Conservation (phyloP, 2,113 vertebrate species). For the Hippocampus comes region DNA sequence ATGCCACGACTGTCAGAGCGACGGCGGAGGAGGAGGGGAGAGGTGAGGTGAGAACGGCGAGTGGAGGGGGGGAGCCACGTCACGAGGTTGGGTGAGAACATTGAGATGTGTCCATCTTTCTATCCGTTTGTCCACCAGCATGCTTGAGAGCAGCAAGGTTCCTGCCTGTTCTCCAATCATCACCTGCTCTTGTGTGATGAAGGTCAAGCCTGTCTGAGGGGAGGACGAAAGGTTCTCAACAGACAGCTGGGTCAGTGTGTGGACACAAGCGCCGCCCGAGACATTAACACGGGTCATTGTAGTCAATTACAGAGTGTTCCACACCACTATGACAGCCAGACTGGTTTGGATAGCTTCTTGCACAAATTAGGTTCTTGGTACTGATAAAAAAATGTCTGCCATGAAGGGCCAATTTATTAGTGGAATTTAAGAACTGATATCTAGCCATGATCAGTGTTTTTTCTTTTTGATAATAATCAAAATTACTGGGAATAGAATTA, state of each 20-base stretch:
- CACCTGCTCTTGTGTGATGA: constrained; percentile 84
- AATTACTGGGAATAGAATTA: too few species aligned
- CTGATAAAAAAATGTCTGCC: not conserved
- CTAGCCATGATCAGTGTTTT: too few species aligned
- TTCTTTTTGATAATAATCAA: too few species aligned
- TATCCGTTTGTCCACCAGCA: constrained; percentile 29
- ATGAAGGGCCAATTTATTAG: not conserved
- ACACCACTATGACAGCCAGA: not conserved
- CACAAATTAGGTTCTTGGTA: not conserved
- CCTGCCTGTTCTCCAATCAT: constrained; percentile 72
- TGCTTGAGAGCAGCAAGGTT: constrained; percentile 51
- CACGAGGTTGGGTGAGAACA: constrained; percentile 52
- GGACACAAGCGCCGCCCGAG: not conserved
- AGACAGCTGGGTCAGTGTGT: constrained; percentile 1
- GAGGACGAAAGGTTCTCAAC: constrained; percentile 43
- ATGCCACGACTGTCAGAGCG: constrained; percentile 72
- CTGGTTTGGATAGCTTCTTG: not conserved
- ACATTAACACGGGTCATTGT: not conserved
- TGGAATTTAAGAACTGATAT: too few species aligned
- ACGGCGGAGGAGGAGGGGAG: constrained; percentile 23
- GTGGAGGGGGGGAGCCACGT: constrained; percentile 52
- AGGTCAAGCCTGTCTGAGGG: constrained; percentile 72
- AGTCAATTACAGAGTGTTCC: not conserved
- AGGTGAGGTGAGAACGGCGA: constrained; percentile 20
- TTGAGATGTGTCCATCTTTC: constrained; percentile 27